Conservation (phyloP, 1,140 invertebrate species). For the Philopotamus ludificatus region DNA sequence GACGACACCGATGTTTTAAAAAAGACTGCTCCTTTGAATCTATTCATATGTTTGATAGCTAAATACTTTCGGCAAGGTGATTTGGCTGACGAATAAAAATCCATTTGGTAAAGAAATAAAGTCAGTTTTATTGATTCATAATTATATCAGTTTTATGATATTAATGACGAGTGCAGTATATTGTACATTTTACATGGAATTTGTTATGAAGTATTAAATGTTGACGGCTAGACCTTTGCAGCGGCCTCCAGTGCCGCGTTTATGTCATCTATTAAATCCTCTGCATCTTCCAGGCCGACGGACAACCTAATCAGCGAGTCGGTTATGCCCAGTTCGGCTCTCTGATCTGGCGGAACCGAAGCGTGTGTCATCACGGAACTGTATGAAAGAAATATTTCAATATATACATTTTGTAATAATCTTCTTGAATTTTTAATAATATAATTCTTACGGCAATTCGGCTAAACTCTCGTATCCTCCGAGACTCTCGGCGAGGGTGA, state of each 20-base stretch:
- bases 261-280: conserved; percentile 88
- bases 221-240: too few relatives aligned
- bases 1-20: conserved; percentile 35
- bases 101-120: not conserved
- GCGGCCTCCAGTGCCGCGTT: conserved; percentile 68
- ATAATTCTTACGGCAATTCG: conserved; percentile 73
- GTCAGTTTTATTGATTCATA: conserved; percentile 15
- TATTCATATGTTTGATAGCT: conserved; percentile 48
- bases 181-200: too few relatives aligned
- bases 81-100: conserved; percentile 43
- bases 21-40: conserved; percentile 44
- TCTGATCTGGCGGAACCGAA: conserved; percentile 70
- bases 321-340: conserved; percentile 76
- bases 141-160: too few relatives aligned
- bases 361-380: conserved; percentile 79
- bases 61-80: conserved; percentile 49
- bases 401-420: not conserved
- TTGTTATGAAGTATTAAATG: too few relatives aligned
- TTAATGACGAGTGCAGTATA: too few relatives aligned
- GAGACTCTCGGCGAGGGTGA: conserved; percentile 91
- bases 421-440: too few relatives aligned
- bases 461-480: conserved; percentile 94
- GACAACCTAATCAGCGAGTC: conserved; percentile 88
- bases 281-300: conserved; percentile 84
- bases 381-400: conserved; percentile 37